phyloP scores from a whole-genome alignment of 2,797 vertebrate species.

The Gastrophryne carolinensis region DNA sequence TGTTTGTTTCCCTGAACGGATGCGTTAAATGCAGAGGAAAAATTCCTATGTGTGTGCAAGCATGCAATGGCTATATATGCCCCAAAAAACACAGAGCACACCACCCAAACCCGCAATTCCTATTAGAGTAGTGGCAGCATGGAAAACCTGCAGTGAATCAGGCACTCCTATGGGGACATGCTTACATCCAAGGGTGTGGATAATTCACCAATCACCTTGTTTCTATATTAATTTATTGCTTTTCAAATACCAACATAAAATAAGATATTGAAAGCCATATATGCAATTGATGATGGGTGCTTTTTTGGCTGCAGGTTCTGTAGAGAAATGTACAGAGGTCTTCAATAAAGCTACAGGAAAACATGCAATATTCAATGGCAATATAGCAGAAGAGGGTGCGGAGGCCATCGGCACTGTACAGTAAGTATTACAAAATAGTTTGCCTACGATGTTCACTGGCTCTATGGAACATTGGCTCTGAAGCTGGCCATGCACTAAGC shows the following conservation, averaged over 20 bases:
- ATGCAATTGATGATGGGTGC: neutral
- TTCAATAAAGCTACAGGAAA: constrained; percentile 76
- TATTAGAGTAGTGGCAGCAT: no score
- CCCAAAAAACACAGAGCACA: no score
- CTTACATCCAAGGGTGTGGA: neutral
- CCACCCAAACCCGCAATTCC: no score
- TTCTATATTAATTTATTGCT: neutral
- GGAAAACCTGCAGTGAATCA: no score
- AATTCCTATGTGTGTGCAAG: no score
- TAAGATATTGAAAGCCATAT: neutral
- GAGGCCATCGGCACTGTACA: constrained; percentile 88
- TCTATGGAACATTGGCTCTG: no score
- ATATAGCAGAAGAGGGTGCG: constrained; percentile 77
- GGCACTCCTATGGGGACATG: no score
- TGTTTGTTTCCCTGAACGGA: no score
- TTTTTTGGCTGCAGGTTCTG: neutral
- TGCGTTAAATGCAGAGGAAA: no score
- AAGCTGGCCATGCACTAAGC: no score
- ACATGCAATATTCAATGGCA: constrained; percentile 82
- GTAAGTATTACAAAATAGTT: constrained; percentile 72
- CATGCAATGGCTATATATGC: no score
- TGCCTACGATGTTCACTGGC: no score
- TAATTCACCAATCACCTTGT: neutral
- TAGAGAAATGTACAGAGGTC: constrained; percentile 2
- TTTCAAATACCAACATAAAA: neutral